Evolutionary conservation across 1,140 invertebrate species (phyloP).

Genomic region (Zaprionus inermis): DNA sequence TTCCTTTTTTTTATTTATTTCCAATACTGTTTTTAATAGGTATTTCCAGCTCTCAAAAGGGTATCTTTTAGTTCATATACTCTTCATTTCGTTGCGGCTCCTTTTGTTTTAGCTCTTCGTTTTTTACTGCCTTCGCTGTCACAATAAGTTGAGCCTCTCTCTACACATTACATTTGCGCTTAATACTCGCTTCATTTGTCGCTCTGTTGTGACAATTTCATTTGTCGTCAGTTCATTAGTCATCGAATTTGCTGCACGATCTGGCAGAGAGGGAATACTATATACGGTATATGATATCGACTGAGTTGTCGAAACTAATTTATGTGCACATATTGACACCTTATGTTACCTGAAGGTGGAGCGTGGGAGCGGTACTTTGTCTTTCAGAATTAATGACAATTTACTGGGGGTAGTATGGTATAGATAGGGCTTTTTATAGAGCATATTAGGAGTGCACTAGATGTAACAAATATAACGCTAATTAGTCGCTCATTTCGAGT

Average conservation of each 20-base stretch:
- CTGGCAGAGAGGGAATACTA: conserved; percentile 16
- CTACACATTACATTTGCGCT: conserved; percentile 41
- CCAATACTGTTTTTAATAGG: background rate
- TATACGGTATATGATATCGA: conserved; percentile 21
- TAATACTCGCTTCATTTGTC: conserved; percentile 61
- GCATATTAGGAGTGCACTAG: background rate
- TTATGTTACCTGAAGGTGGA: conserved; percentile 53
- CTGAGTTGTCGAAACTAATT: conserved; percentile 56
- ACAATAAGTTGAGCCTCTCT: conserved; percentile 47
- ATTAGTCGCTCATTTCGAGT: background rate
- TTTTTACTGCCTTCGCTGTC: conserved; percentile 70
- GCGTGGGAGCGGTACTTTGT: conserved; percentile 50
- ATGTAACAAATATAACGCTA: background rate
- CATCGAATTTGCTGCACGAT: conserved; percentile 49
- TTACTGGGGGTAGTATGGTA: conserved; percentile 3
- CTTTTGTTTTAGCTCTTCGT: conserved; percentile 18
- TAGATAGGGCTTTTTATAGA: background rate
- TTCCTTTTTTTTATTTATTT: background rate
- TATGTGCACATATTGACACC: conserved; percentile 58
- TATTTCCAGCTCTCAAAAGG: background rate
- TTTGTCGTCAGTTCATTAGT: conserved; percentile 76
- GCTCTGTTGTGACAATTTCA: conserved; percentile 71
- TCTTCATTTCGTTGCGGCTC: background rate
- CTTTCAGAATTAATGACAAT: conserved; percentile 10
- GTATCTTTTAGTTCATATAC: conserved; percentile 12